phyloP scores from a whole-genome alignment of 2,113 vertebrate species.

The Machaerirhynchus nigripectus region DNA sequence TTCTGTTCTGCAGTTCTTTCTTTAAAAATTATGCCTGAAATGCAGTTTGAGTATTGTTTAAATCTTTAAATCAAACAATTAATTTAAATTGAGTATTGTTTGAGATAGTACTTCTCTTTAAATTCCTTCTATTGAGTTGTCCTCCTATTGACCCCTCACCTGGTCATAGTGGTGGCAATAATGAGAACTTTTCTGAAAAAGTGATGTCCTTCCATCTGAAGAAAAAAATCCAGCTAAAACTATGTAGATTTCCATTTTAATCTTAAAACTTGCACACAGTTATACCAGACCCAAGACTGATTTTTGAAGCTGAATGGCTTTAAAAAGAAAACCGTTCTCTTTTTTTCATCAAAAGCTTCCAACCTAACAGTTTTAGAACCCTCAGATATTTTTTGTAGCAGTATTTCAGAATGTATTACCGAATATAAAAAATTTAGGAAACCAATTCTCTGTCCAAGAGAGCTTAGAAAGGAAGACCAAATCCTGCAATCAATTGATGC shows the following conservation, averaged over 20 bases:
- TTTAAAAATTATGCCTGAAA: not conserved
- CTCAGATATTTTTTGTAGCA: not conserved
- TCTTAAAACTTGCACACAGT: not conserved
- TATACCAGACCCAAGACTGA: not conserved
- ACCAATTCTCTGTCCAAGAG: not conserved
- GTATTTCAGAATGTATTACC: not conserved
- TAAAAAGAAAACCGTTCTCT: not conserved
- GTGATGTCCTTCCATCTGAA: not conserved
- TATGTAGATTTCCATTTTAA: not conserved
- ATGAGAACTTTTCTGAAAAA: not conserved
- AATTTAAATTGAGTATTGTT: not conserved
- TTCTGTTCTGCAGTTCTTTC: not conserved
- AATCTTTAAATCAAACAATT: no score
- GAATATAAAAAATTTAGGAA: not conserved
- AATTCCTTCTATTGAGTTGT: not conserved
- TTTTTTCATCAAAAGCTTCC: not conserved
- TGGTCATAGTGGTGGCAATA: not conserved
- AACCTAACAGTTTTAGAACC: not conserved
- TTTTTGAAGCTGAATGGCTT: not conserved
- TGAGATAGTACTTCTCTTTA: not conserved
- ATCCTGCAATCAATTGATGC: constrained; percentile 50
- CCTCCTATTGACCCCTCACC: not conserved
- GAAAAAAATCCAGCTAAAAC: not conserved
- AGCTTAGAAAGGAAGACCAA: constrained; percentile 27
- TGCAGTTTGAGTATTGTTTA: not conserved